A percentile compares a stretch with the other conserved stretches of the same genome.
These are phyloP conservation scores for Mesorhabditis sp. DNA, from an alignment of 2,888 invertebrate genomes.

Conservation along the genomic window DNA sequence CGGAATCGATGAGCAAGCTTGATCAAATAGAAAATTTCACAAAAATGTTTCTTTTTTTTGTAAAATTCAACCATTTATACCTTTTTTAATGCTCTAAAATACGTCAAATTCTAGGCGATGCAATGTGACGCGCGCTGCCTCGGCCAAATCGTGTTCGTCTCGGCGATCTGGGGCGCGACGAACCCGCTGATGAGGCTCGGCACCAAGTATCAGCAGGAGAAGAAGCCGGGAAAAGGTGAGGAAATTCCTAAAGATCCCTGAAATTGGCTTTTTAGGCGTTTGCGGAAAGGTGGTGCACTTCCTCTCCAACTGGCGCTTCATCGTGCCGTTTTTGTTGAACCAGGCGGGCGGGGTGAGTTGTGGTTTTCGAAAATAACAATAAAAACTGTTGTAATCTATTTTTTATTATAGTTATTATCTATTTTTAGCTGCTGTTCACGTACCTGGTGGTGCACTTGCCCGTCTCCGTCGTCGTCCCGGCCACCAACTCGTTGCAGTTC, in stretches of 20 bases:
- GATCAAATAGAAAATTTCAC: too few species aligned
- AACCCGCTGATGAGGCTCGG: constrained; percentile 32
- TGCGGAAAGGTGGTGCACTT: neutral
- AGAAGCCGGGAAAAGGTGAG: too few species aligned
- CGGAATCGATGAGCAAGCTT: too few species aligned
- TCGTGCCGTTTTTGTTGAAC: neutral
- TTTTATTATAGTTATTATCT: neutral
- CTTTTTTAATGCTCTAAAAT: neutral
- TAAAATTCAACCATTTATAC: neutral
- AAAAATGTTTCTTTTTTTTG: too few species aligned
- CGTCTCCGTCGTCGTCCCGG: constrained; percentile 31
- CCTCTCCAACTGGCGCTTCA: neutral
- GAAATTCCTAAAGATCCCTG: neutral
- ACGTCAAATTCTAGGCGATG: neutral
- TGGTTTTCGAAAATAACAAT: neutral
- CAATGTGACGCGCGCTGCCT: constrained; percentile 23
- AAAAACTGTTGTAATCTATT: neutral
- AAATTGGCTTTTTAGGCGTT: neutral
- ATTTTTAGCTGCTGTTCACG: constrained; percentile 29
- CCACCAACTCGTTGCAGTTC: constrained; percentile 30
- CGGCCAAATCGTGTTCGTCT: constrained; percentile 19
- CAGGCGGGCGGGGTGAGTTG: neutral
- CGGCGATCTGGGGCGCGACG: constrained; percentile 35
- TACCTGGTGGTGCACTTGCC: constrained; percentile 25
- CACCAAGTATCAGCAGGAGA: neutral